phyloP scores from a whole-genome alignment of 2,888 invertebrate genomes.

The Tachina lurida region DNA sequence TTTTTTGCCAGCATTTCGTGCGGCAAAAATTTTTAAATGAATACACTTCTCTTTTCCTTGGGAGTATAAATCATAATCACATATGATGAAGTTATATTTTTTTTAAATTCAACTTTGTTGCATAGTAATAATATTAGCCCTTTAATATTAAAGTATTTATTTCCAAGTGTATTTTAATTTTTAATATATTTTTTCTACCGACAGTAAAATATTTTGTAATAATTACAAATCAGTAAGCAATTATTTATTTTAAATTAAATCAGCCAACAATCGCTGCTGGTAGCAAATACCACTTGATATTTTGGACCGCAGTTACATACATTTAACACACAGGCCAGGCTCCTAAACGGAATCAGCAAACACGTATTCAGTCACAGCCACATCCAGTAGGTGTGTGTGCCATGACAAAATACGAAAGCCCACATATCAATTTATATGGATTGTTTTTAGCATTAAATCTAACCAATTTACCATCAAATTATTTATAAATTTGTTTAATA shows the following conservation, averaged over 20 bases:
- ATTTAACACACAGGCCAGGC: conserved; percentile 4
- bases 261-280: conserved; percentile 44
- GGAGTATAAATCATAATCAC: too few species aligned
- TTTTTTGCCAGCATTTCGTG: too few species aligned
- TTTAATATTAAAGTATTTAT: neutral
- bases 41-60: too few species aligned
- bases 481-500: conserved; percentile 63
- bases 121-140: too few species aligned
- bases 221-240: conserved; percentile 62
- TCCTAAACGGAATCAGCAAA: neutral
- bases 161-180: neutral
- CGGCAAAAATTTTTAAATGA: too few species aligned
- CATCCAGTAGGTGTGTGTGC: conserved; percentile 56
- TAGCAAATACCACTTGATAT: conserved; percentile 46
- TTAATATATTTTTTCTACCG: neutral
- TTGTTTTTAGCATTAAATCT: conserved; percentile 53
- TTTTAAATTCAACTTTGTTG: too few species aligned
- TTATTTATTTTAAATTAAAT: conserved; percentile 61
- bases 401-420: conserved; percentile 58
- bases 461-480: conserved; percentile 65
- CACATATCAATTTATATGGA: conserved; percentile 55
- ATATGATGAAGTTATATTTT: too few species aligned
- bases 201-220: conserved; percentile 38
- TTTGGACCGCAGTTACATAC: conserved; percentile 37
- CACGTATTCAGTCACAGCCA: neutral